Evolutionary conservation across 2,888 invertebrate species (phyloP).

Genomic region (Dichetophora obliterata): DNA sequence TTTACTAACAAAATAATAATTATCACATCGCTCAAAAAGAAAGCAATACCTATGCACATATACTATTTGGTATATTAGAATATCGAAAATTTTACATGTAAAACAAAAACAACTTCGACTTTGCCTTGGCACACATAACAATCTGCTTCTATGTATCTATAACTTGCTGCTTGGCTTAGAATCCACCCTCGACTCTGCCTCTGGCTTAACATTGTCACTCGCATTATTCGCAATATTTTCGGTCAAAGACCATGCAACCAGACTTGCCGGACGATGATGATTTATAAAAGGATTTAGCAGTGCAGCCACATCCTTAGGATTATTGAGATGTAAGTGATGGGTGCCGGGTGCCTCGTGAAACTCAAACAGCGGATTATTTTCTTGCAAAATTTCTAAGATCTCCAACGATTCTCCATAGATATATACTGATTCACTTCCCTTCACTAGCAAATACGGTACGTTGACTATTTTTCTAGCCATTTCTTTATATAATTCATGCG

Average conservation of each 20-base stretch:
- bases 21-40: no score
- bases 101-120: background rate
- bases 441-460: conserved; percentile 75
- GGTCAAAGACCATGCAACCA: conserved; percentile 31
- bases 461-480: conserved; percentile 72
- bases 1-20: no score
- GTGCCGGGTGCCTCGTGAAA: conserved; percentile 74
- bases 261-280: conserved; percentile 49
- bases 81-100: background rate
- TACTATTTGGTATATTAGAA: background rate
- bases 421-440: conserved; percentile 72
- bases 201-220: no score
- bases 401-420: conserved; percentile 70
- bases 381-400: conserved; percentile 72
- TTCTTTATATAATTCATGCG: conserved; percentile 70
- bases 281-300: conserved; percentile 73
- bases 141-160: no score
- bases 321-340: conserved; percentile 80
- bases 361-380: conserved; percentile 72
- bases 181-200: no score
- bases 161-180: no score
- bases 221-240: background rate
- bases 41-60: no score
- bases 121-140: background rate
- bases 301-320: conserved; percentile 73